Percentiles rank a stretch among this genome's conserved stretches.
Evolutionary conservation across 2,797 vertebrate genomes (phyloP).

Genomic region (Crenuchus spilurus): DNA sequence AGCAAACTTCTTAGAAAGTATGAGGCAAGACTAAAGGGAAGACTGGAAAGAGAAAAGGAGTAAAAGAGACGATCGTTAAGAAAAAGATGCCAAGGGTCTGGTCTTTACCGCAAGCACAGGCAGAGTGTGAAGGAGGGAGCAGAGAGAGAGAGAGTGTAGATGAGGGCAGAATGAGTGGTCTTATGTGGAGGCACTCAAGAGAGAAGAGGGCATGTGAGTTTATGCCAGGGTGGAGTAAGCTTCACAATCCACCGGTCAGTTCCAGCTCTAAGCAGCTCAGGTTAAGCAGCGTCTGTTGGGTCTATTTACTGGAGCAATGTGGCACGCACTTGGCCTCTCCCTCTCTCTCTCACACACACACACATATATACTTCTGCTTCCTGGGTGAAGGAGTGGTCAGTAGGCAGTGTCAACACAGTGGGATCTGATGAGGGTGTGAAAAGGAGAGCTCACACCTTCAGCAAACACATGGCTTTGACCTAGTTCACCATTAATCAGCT

Average conservation of each 20-base stretch:
- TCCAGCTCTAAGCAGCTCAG: constrained; percentile 76
- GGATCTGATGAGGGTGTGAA: constrained; percentile 73
- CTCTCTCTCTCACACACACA: background rate
- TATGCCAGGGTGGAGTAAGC: constrained; percentile 61
- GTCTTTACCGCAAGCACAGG: background rate
- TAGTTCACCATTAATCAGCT: constrained; percentile 75
- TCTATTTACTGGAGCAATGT: constrained; percentile 64
- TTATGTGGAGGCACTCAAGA: constrained; percentile 2
- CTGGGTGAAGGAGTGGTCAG: constrained; percentile 54
- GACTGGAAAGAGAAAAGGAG: background rate
- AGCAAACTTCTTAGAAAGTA: background rate
- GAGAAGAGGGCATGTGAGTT: constrained; percentile 18
- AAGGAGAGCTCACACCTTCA: constrained; percentile 72
- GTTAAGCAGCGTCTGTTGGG: constrained; percentile 75
- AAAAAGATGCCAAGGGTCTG: constrained; percentile 7
- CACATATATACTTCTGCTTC: constrained; percentile 13
- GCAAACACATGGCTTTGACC: constrained; percentile 70
- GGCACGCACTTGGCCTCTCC: constrained; percentile 60
- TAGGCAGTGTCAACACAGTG: constrained; percentile 63
- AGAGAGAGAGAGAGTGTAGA: background rate
- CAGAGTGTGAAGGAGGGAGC: background rate
- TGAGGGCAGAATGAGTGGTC: background rate
- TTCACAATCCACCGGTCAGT: constrained; percentile 70
- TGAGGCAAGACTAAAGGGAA: background rate
- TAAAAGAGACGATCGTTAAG: background rate